Evolutionary conservation across 2,888 invertebrate species (phyloP).

Genomic region (Teleogryllus oceanicus): DNA sequence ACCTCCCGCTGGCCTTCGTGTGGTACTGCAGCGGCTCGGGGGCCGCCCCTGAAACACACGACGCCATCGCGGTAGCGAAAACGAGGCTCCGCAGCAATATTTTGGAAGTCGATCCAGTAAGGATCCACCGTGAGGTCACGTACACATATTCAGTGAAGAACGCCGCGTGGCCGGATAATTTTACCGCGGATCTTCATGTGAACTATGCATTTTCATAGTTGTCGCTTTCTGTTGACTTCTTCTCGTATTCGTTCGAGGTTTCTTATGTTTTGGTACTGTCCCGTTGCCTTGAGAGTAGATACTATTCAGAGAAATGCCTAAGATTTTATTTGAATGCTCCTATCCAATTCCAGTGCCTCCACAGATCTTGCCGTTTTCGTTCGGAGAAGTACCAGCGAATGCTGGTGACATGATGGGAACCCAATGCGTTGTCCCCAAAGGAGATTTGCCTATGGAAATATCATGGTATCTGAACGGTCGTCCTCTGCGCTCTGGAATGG

Average conservation of each 20-base stretch:
- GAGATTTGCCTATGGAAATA: slow-evolving; percentile 50
- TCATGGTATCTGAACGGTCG: slow-evolving; percentile 63
- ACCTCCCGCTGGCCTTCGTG: slow-evolving; percentile 67
- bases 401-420: slow-evolving; percentile 52
- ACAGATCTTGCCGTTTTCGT: slow-evolving; percentile 54
- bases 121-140: slow-evolving; percentile 67
- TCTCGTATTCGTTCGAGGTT: too few species aligned
- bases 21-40: slow-evolving; percentile 67
- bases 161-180: slow-evolving; percentile 63
- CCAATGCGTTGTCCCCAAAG: slow-evolving; percentile 43
- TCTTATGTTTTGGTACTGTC: too few species aligned
- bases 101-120: slow-evolving; percentile 69
- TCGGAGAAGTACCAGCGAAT: slow-evolving; percentile 59
- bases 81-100: slow-evolving; percentile 54
- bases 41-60: slow-evolving; percentile 45
- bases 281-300: too few species aligned
- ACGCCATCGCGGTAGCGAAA: slow-evolving; percentile 44
- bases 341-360: slow-evolving; percentile 44
- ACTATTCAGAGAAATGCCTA: too few species aligned
- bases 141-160: slow-evolving; percentile 71
- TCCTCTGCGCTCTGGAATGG: slow-evolving; percentile 43
- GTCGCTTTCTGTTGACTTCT: too few species aligned
- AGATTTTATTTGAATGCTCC: too few species aligned
- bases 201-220: slow-evolving; percentile 41
- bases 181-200: slow-evolving; percentile 63